Evolutionary conservation across 2,797 vertebrate genomes (phyloP).

Genomic region (Microctenopoma stevenorrisi): DNA sequence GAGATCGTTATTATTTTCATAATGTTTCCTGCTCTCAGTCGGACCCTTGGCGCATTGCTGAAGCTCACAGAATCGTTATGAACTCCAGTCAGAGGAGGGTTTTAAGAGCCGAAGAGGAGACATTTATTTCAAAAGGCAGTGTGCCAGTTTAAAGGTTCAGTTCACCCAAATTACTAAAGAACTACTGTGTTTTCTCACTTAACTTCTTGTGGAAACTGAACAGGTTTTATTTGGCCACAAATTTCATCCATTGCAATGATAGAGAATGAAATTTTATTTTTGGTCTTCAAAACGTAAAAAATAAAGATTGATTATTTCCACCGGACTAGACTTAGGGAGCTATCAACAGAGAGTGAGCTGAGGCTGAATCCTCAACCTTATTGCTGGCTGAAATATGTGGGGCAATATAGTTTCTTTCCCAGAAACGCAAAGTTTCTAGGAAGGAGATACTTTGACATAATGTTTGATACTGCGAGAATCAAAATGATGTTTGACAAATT

Average conservation of each 20-base stretch:
- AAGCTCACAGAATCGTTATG: conserved; percentile 68
- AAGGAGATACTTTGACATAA: neutral
- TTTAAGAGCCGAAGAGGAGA: conserved; percentile 41
- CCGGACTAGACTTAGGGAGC: too few relatives aligned
- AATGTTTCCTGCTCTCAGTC: conserved; percentile 65
- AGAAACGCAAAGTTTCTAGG: neutral
- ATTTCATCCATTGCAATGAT: neutral
- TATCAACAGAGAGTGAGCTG: neutral
- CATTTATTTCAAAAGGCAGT: conserved; percentile 53
- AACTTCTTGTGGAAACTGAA: neutral
- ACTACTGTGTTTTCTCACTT: neutral
- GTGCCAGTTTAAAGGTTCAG: conserved; percentile 41
- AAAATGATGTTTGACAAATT: neutral
- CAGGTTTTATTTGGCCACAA: neutral
- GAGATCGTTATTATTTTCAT: conserved; percentile 81
- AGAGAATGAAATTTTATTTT: neutral
- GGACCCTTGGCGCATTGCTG: conserved; percentile 61
- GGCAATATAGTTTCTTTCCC: neutral
- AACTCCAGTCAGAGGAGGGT: conserved; percentile 47
- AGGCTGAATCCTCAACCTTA: neutral
- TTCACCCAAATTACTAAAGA: conserved; percentile 22
- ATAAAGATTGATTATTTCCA: neutral
- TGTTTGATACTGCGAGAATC: conserved; percentile 8
- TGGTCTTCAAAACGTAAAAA: neutral
- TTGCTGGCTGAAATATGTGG: neutral